Conservation (phyloP, 2,797 vertebrate genomes). For the Anniella stebbinsi region DNA sequence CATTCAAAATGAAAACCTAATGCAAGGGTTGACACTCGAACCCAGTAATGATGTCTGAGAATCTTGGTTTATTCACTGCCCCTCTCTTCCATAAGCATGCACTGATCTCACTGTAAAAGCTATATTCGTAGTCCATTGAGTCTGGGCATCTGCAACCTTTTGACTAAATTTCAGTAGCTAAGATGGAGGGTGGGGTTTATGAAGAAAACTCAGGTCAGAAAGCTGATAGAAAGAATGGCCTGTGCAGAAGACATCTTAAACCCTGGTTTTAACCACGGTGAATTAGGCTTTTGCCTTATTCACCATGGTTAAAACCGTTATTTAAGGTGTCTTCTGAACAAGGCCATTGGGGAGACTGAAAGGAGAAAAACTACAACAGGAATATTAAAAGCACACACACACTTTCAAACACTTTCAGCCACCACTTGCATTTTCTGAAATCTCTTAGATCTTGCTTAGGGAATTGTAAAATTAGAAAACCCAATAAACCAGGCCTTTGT, state of each 20-base stretch:
- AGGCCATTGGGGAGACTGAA: neutral
- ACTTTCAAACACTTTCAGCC: neutral
- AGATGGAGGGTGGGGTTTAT: neutral
- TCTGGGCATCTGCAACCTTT: neutral
- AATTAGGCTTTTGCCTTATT: too few species aligned
- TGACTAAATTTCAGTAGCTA: neutral
- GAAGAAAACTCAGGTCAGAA: neutral
- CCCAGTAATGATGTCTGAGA: neutral
- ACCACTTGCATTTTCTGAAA: neutral
- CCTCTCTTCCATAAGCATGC: neutral
- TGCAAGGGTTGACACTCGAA: neutral
- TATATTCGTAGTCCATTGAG: neutral
- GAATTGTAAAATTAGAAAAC: conserved; percentile 6
- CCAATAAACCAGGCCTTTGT: neutral
- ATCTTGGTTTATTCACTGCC: neutral
- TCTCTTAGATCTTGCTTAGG: neutral
- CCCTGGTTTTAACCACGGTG: too few species aligned
- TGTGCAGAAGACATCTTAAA: too few species aligned
- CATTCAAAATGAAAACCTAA: neutral
- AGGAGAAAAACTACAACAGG: neutral
- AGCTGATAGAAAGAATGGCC: neutral
- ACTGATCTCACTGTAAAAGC: neutral
- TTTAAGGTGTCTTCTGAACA: neutral
- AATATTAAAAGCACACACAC: neutral
- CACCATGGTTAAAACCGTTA: too few species aligned